Evolutionary conservation across 2,797 vertebrate species (phyloP).

Genomic region (Meda fulgida): DNA sequence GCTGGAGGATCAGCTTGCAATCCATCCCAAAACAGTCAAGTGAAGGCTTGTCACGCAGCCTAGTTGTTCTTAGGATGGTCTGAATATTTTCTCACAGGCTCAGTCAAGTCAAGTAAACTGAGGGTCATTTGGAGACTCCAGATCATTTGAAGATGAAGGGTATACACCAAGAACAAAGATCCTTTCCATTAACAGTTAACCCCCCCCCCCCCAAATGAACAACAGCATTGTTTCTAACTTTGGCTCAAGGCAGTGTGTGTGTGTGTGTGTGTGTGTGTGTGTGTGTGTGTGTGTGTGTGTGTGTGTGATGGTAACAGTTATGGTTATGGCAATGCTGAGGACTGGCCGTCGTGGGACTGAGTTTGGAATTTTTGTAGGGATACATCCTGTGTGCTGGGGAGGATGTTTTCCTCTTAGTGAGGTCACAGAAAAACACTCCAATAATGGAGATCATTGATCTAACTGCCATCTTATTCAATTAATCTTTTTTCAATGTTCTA

Average conservation of each 20-base stretch:
- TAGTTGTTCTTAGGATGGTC: not conserved
- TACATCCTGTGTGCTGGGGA: slow-evolving; percentile 43
- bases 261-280: slow-evolving; percentile 8
- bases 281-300: slow-evolving; percentile 6
- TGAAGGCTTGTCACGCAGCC: slow-evolving; percentile 22
- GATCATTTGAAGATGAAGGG: slow-evolving; percentile 30
- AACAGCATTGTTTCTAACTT: not conserved
- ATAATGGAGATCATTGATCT: slow-evolving; percentile 17
- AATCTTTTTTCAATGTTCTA: not conserved
- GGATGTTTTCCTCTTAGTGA: slow-evolving; percentile 38
- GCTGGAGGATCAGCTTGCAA: slow-evolving; percentile 61
- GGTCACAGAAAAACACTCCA: slow-evolving; percentile 17
- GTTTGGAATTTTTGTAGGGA: not conserved
- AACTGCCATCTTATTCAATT: not conserved
- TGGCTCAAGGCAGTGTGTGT: slow-evolving; percentile 1
- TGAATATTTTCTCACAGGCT: slow-evolving; percentile 66
- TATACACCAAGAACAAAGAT: slow-evolving; percentile 34
- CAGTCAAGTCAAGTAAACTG: slow-evolving; percentile 27
- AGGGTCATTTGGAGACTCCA: slow-evolving; percentile 34
- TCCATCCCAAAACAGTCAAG: slow-evolving; percentile 49
- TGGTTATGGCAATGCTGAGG: slow-evolving; percentile 1
- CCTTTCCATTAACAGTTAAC: slow-evolving; percentile 1
- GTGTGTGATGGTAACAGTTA: slow-evolving; percentile 17
- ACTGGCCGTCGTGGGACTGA: not conserved
- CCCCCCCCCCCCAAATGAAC: slow-evolving; percentile 23